A percentile compares a stretch with the other conserved stretches of the same genome.
Evolutionary conservation across 1,140 invertebrate species (phyloP).

Genomic region (Catajapyx aquilonaris): DNA sequence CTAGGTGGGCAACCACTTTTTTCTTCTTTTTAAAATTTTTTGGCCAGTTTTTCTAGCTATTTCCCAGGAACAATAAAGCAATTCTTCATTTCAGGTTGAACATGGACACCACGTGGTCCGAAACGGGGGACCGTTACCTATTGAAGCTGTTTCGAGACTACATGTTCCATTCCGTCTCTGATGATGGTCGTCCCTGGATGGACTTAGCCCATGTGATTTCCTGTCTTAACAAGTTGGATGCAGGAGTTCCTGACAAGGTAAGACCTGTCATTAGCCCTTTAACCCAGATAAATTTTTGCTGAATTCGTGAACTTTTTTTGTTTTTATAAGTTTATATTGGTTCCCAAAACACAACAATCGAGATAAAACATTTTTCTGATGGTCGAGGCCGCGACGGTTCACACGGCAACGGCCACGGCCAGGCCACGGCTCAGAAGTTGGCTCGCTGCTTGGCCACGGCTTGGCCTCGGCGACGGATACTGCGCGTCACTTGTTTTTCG

Average conservation of each 20-base stretch:
- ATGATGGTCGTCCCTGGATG: conserved; percentile 82
- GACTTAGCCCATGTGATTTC: conserved; percentile 87
- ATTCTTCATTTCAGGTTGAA: conserved; percentile 40
- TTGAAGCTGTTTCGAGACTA: conserved; percentile 95
- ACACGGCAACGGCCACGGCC: neutral
- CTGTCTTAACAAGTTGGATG: conserved; percentile 83
- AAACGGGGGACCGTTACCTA: conserved; percentile 94
- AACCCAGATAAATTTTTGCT: neutral
- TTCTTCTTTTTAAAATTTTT: too few relatives aligned
- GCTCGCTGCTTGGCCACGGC: too few relatives aligned
- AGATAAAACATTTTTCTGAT: neutral
- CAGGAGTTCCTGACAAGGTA: conserved; percentile 71
- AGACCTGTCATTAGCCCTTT: conserved; percentile 8
- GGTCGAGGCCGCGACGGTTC: neutral
- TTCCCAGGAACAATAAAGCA: too few relatives aligned
- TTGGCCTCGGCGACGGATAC: too few relatives aligned
- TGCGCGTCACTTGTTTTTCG: too few relatives aligned
- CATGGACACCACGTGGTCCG: conserved; percentile 82
- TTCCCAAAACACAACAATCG: neutral
- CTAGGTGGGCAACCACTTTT: too few relatives aligned
- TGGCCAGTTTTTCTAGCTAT: too few relatives aligned
- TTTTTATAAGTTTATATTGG: conserved; percentile 2
- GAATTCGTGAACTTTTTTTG: conserved; percentile 1
- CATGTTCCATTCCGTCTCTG: conserved; percentile 81
- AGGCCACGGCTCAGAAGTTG: neutral